Base-by-base conservation (phyloP, 2,888 invertebrate genomes). In the Celastrina argiolus region DNA sequence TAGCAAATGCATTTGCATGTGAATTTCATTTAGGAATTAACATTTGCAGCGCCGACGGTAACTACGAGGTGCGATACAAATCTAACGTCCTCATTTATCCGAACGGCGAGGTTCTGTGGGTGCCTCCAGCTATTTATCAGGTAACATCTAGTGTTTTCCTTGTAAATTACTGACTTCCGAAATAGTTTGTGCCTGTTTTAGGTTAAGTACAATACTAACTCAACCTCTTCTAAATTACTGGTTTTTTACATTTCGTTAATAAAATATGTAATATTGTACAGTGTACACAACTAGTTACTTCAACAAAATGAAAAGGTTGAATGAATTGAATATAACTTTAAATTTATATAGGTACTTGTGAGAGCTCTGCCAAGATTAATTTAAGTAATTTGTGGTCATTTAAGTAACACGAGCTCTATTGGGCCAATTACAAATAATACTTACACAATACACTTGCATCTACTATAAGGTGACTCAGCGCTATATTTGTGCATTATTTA, bases 101-200 rank as follows among this genome's bases (percentile, higher is more conserved):
- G n/a, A 96, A 96, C 74, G 99, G 99, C 39, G 96, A 97, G 89
- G 97, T 99, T 31, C 93, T 99, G 59, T 99, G 99, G 99, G 98
- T 99, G 45, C 99, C 99, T 6, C 99, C 99, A 58, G 99, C 99
- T 67, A 99, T 99, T 85, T 99, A 99, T 89, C 98, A 97, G 93
- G 94, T 94, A 77, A 67, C 51, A 65, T 34, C 42, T 58, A 26
- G 51, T 2, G 56, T 18, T 31, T 64, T 31, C 34, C 18, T n/a
- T 22, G 22, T 16, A 51, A 45, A 18, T 51, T 26, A 51, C 51
- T 26, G 51, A 12, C 22, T 51, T 51, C 51, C 51, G 51, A 51
- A 51, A 51, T 51, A 12, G 12, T 22, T 26, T 12, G 22, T 12
- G 51, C 1, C 12, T 12, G 22, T 22, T 51, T 14, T 51, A 51